Evolutionary conservation across 2,888 invertebrate genomes (phyloP), one percentile per base, ranked within the genome.

Genomic region (Drosophila mayaguana): DNA sequence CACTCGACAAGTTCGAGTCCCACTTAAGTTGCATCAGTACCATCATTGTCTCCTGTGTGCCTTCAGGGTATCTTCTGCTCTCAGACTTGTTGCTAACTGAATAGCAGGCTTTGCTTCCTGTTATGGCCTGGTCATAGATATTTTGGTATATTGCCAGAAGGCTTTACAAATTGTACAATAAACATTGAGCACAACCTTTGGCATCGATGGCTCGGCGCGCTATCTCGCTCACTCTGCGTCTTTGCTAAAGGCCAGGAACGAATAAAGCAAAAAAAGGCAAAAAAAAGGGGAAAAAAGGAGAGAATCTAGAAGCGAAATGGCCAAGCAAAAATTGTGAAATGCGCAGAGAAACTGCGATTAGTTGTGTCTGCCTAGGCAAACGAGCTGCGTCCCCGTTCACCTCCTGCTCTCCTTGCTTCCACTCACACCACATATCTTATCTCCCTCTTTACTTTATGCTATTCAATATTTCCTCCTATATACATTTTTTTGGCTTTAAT

Each of bases 281-380:
- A 14, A 14, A 12, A 36, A 12, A 36, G 5, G 5, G 12, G 2
- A 34, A 28, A 28, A 28, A 28, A 6, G 7, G 9, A 11, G 34
- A 1, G 66, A 77, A 59, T 59, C 64, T 45, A 55, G 67, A 59
- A 8, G 45, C 45, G 22, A 22, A 25, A 46, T 51, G 62, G 48
- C 38, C 57, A 66, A 74, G 45, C 42, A 63, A 42, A 64, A 70
- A 59, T 63, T 54, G 63, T 54, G 38, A 68, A 76, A 69, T 77
- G 59, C 56, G 63, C 57, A 59, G 73, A 76, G 51, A 79, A 80
- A 71, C 71, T 74, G 68, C 78, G 73, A 80, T 78, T 78, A 76
- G 80, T 76, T 76, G 46, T 70, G 78, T 70, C 66, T 77, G 73
- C 43, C 53, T 54, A 48, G 46, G 40, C 28, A 55, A 28, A 32